Evolutionary conservation across 2,888 invertebrate genomes (phyloP), one percentile per base, ranked within the genome.

Genomic region (Drosophila villosipedis): DNA sequence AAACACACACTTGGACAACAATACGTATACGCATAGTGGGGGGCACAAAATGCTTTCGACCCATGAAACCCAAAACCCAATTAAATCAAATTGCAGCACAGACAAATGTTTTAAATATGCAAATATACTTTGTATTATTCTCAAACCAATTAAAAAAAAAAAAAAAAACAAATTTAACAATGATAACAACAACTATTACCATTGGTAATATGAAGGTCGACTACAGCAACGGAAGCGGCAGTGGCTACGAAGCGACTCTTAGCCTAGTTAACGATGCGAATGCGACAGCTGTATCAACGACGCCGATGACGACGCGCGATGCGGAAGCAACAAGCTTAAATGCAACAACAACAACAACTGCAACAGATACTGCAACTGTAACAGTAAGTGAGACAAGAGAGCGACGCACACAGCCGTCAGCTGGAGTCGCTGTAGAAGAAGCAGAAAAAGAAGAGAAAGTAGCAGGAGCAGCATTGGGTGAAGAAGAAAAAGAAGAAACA

Each of bases 141-240:
- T 28, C 37, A 53, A 69, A 37, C 10, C 22, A 60, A 33, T 3
- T 4, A 4, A 71, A n/a, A 19, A 31, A 33, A 19, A 33, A 19
- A 30, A 62, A 3, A 37, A 0, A 19, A 39, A 52, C 30, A n/a
- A 53, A 59, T 25, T 22, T 3, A 55, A 30, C 19, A 52, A 73
- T 35, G 41, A 55, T 22, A 64, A 52, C 41, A 39, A 75, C 10
- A 58, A 28, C 63, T 28, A 49, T 41, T 14, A 25, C 22, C 47
- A 54, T 52, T 30, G 41, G 69, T 65, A 50, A 74, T 61, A 53
- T 69, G 68, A 85, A 86, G 86, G 85, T 91, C 72, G 91, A 91
- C 84, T 86, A 91, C 89, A 89, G 81, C 72, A 79, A 81, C 53
- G 84, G 67, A 73, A 77, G 66, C 69, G 73, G 63, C 69, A 75